Evolutionary conservation across 1,140 invertebrate species (phyloP).

Genomic region (Grapholita molesta): DNA sequence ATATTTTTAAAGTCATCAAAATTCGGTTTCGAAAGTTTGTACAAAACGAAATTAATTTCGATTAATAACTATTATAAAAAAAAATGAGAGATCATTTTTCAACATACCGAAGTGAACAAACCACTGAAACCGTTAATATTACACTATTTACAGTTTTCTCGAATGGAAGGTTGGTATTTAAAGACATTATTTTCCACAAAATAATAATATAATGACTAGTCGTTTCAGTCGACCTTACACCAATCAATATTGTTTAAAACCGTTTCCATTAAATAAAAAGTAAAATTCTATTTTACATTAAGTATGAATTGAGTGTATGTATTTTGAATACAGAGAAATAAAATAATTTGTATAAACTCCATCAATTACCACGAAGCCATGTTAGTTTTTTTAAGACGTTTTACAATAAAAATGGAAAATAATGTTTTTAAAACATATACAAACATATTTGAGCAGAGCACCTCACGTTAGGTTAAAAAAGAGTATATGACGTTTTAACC

Average conservation of each 20-base stretch:
- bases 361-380: neutral
- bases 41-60: constrained; percentile 6
- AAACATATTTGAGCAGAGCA: constrained; percentile 11
- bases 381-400: neutral
- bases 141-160: constrained; percentile 30
- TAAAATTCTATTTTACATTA: neutral
- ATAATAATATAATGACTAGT: constrained; percentile 1
- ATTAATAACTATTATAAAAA: constrained; percentile 17
- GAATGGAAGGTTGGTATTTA: constrained; percentile 18
- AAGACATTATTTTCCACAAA: constrained; percentile 8
- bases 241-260: constrained; percentile 23
- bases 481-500: neutral
- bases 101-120: constrained; percentile 41
- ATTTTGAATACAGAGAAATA: neutral
- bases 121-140: constrained; percentile 27
- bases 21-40: constrained; percentile 12
- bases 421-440: constrained; percentile 5
- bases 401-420: neutral
- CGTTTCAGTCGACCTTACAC: neutral
- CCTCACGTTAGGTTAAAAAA: neutral
- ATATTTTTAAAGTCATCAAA: constrained; percentile 10
- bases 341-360: neutral
- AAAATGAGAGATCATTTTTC: constrained; percentile 36
- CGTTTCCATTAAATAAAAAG: neutral
- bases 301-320: neutral